phyloP scores from a whole-genome alignment of 23 tunicate species.

The Halocynthia aurantium region DNA sequence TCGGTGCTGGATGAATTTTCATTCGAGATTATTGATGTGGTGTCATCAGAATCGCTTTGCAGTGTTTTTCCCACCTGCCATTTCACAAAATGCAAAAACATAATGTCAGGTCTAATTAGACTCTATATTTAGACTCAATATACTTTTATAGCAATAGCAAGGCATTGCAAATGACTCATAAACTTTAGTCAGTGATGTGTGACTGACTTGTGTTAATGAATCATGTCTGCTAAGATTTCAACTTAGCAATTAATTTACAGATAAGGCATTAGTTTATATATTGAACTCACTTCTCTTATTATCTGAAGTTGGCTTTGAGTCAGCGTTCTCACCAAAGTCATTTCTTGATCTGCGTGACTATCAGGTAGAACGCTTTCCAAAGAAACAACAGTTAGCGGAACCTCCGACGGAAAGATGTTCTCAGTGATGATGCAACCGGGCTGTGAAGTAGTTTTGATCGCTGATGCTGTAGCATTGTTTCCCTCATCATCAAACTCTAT shows the following conservation, averaged over 20 bases:
- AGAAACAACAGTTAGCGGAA: not conserved
- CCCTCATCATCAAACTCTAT: not conserved
- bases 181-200: too few relatives aligned
- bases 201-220: not conserved
- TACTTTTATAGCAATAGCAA: too few relatives aligned
- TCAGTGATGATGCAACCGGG: constrained; percentile 1
- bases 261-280: not conserved
- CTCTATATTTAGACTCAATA: too few relatives aligned
- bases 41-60: not conserved
- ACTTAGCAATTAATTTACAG: not conserved
- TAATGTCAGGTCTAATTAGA: too few relatives aligned
- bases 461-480: not conserved
- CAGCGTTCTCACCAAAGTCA: not conserved
- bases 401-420: not conserved
- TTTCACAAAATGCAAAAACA: not conserved
- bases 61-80: constrained; percentile 5
- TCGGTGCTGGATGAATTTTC: not conserved
- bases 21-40: not conserved
- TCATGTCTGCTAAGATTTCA: not conserved
- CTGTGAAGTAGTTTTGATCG: not conserved
- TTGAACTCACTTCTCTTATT: not conserved
- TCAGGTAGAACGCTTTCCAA: not conserved
- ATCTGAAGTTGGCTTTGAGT: constrained; percentile 3
- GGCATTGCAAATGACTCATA: too few relatives aligned
- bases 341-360: not conserved